Evolutionary conservation across 2,888 invertebrate genomes (phyloP), one percentile per base, ranked within the genome.

Genomic region (Calephelis perditalis): DNA sequence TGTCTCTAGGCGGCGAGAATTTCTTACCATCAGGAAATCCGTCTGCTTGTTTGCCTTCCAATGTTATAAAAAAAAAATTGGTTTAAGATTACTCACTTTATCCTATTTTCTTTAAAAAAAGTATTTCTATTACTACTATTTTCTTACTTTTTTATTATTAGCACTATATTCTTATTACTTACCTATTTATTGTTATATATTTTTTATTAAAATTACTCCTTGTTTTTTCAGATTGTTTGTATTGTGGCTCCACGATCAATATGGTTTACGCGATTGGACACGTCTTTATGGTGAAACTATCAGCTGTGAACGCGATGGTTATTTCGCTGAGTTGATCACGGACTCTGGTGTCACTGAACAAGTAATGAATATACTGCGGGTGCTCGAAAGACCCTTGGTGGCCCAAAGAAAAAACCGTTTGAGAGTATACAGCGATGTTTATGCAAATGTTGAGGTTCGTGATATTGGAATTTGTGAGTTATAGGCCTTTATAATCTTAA

Each of bases 311-410:
- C 77, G 82, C 0, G 90, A 90, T 44, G 90, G 90, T 0, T 80
- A 79, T 72, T 87, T 77, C 69, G 81, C 86, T 0, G 87, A 90
- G 70, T 71, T 89, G 60, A 77, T 82, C 64, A 82, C 84, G 2
- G 73, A 77, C 15, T 71, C 71, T 61, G 89, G 89, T 74, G 86
- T 86, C 68, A 88, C 87, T 2, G 81, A 84, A 62, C 86, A 89
- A 67, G 88, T 88, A 11, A 72, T 84, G 69, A 74, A 70, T 59
- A 79, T 90, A 35, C 71, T 89, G 46, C 74, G 81, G 8, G 78
- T 84, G 6, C 59, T 90, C 66, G 88, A 89, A 64, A 75, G 90
- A 0, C 90, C 90, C 0, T 75, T 89, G 0, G 89, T 90, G 7
- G 72, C 73, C 8, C 89, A 90, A 68, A 70, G 88, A 43, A 73